Evolutionary conservation across 2,888 invertebrate genomes (phyloP).

Genomic region (Parnassius apollo): DNA sequence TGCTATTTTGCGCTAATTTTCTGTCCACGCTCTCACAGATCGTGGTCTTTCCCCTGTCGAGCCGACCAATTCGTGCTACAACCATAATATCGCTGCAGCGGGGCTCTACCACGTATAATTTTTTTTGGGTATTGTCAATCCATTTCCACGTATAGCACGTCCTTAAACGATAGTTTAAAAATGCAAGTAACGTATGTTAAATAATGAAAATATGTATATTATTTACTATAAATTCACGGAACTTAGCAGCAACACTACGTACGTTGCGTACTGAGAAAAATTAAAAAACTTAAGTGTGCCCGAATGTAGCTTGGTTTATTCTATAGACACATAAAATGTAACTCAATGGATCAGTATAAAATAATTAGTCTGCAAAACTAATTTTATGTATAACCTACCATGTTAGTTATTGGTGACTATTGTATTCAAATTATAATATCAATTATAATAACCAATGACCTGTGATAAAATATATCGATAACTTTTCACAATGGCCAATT

Average conservation of each 20-base stretch:
- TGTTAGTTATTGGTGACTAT: slow-evolving; percentile 29
- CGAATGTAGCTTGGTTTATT: no score
- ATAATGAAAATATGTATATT: slow-evolving; percentile 3
- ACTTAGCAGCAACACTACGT: background rate
- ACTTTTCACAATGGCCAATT: slow-evolving; percentile 22
- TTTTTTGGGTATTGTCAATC: background rate
- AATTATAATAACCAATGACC: slow-evolving; percentile 36
- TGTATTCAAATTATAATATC: slow-evolving; percentile 33
- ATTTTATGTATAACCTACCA: slow-evolving; percentile 5
- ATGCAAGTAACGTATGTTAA: slow-evolving; percentile 3
- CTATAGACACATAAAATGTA: no score
- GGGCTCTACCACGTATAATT: no score
- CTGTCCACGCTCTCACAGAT: no score
- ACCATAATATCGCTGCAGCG: no score
- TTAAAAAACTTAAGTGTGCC: no score
- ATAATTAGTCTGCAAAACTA: no score
- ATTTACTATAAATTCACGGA: background rate
- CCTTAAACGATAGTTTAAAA: slow-evolving; percentile 3
- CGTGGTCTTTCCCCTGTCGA: no score
- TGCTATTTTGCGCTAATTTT: no score
- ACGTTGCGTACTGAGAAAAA: no score
- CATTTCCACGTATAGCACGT: slow-evolving; percentile 7
- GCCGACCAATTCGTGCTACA: no score
- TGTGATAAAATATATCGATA: slow-evolving; percentile 28
- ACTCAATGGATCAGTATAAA: no score